phyloP scores from a whole-genome alignment of 2,113 vertebrate species.

The Chelonoidis abingdonii region DNA sequence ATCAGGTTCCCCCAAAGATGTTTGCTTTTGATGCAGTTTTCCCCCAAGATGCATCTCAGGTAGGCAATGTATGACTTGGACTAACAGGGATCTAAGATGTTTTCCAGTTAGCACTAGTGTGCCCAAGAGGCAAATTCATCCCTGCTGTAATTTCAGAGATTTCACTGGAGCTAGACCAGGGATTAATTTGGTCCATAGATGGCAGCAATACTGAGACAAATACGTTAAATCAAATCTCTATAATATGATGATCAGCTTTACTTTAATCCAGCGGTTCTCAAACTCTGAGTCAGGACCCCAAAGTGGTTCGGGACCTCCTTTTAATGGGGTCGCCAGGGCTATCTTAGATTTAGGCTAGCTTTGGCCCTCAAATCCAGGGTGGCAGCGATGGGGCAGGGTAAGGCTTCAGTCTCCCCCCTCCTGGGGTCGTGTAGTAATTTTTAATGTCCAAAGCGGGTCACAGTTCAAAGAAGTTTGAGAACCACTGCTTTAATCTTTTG shows the following conservation, averaged over 20 bases:
- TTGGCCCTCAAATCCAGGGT: no score
- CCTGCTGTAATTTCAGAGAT: neutral
- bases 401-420: no score
- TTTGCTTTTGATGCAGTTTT: slow-evolving; percentile 98
- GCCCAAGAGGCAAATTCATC: neutral
- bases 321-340: no score
- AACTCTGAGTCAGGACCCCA: no score
- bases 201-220: neutral
- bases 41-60: slow-evolving; percentile 96
- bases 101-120: neutral
- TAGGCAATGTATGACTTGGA: slow-evolving; percentile 26
- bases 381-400: no score
- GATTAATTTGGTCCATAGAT: neutral
- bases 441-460: no score
- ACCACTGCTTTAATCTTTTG: neutral
- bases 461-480: no score
- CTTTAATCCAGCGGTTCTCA: neutral
- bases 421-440: no score
- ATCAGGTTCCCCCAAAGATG: slow-evolving; percentile 96
- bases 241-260: neutral
- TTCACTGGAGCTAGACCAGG: neutral
- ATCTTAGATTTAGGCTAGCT: no score
- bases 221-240: neutral
- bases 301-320: no score
- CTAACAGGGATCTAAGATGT: neutral